Evolutionary conservation across 2,797 vertebrate species (phyloP).

Genomic region (Brachyalestes nurse): DNA sequence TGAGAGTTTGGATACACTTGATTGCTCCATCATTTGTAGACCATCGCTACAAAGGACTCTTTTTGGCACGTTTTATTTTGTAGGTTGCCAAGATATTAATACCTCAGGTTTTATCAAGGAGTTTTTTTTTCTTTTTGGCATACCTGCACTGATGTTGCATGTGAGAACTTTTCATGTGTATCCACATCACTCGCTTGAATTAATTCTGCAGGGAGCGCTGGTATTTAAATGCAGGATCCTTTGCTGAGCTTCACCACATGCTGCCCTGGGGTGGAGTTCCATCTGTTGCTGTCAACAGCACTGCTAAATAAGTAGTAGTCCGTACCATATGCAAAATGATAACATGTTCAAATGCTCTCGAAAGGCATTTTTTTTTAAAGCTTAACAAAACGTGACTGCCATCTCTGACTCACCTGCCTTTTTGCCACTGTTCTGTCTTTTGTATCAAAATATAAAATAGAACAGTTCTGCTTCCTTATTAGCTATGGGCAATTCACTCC

Average conservation of each 20-base stretch:
- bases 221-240: conserved; percentile 57
- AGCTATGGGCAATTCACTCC: background rate
- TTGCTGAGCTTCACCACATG: conserved; percentile 51
- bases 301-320: conserved; percentile 51
- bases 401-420: background rate
- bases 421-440: background rate
- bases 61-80: background rate
- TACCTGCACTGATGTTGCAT: background rate
- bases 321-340: background rate
- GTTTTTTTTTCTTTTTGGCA: background rate
- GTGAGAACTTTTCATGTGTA: conserved; percentile 30
- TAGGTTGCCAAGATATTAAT: background rate
- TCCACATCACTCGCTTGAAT: conserved; percentile 30
- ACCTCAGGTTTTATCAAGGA: background rate
- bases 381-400: background rate
- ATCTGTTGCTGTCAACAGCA: conserved; percentile 62
- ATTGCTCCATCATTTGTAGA: background rate
- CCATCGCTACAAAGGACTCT: background rate
- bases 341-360: background rate
- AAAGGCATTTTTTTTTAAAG: background rate
- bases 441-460: background rate
- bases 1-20: background rate
- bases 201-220: conserved; percentile 44
- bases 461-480: background rate
- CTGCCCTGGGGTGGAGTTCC: conserved; percentile 57